Base-by-base conservation (phyloP, 2,113 vertebrate genomes). In the Fregetta grallaria region DNA sequence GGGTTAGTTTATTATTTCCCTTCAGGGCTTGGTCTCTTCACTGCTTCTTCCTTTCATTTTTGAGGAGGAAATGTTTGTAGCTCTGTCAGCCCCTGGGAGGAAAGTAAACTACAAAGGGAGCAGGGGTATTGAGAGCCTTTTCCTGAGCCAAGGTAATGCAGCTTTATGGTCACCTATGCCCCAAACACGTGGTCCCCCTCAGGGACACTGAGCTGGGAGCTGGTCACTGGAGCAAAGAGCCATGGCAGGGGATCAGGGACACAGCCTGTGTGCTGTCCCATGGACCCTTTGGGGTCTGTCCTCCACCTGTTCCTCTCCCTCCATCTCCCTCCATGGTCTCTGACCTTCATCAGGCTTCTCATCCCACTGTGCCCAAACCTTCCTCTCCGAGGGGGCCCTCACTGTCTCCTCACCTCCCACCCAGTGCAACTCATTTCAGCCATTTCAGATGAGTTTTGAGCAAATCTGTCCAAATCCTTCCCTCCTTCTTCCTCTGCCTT, bases 1-100 rank as follows among this genome's bases (percentile, higher is more conserved):
- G 14, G 6, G 38, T 86, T 95, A 96, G 71, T 92, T 96, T 93
- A 88, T 88, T 92, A 80, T 90, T 96, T 96, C 92, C 96, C 71
- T 80, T 90, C 2, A 2, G 79, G 92, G 50, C 32, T 73, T 80
- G 78, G 45, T 90, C 71, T 93, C 71, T 94, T 93, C 85, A 25
- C 0, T 3, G 72, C 47, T 93, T 93, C 63, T 92, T 96, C 90
- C 92, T 96, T 96, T 88, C 53, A 82, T 86, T 96, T 97, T 56
- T 85, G 40, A 73, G 59, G 59, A 96, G 90, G 96, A 96, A 96
- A 92, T 34, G 17, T 93, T 96, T 94, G 72, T 55, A 80, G 32
- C 14, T 88, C 66, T 77, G 32, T 90, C 88, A 92, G 63, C 38
- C n/a, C 50, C 32, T 92, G 72, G n/a, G 62, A 94, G 87, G 92